Base-by-base conservation (phyloP, 2,888 invertebrate species). In the Gastracanthus pulcherrimus region DNA sequence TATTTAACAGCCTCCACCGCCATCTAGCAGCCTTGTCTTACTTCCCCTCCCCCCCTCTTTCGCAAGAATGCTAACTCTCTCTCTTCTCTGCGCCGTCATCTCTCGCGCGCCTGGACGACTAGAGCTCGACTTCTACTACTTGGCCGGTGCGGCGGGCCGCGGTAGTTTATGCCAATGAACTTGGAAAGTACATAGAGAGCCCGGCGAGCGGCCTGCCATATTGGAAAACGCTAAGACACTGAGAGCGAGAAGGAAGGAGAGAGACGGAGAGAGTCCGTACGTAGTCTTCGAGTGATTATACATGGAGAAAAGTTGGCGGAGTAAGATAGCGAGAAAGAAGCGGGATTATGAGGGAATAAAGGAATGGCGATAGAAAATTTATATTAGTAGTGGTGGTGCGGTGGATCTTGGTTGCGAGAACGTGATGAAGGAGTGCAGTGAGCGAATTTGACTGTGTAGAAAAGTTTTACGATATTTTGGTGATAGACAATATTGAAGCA, bases 271-370 rank as follows among this genome's bases (percentile, higher is more conserved):
- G n/a, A n/a, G n/a, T 45, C 62, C 29, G 19, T 5, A 16, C 23
- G 23, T 45, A 41, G 11, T 36, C 55, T 7, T 41, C 36, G 58
- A 48, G 81, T 81, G 76, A 81, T 77, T 81, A 81, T 67, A 77
- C 67, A 31, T 4, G 72, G 41, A 60, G 38, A 55, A 87, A 87
- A 87, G 84, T 82, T 82, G 79, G 84, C 75, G 34, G 45, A 45
- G 45, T 45, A 5, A n/a, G 13, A 45, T 45, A 45, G 13, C 45
- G 45, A 45, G 45, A 16, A 45, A n/a, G 13, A 45, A 45, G 45
- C n/a, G 45, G 16, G 45, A 45, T n/a, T 45, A 74, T 62, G n/a
- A n/a, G n/a, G n/a, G n/a, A n/a, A n/a, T n/a, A n/a, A n/a, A n/a
- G n/a, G n/a, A n/a, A n/a, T n/a, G n/a, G n/a, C n/a, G n/a, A n/a